phyloP scores from a whole-genome alignment of 1,140 invertebrate species.

The fruit fly (Drosophila melanogaster) region Release_6_plus_ISO1_MT NT_033777.3:22997001-22997500 shows the following conservation, averaged over 20 bases:
- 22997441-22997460: constrained; percentile 41
- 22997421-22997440: constrained; percentile 35
- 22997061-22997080: constrained; percentile 2
- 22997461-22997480: neutral
- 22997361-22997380: neutral
- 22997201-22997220: constrained; percentile 51
- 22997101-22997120: constrained; percentile 9
- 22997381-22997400: neutral
- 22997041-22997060: constrained; percentile 47
- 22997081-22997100: neutral
- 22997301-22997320: constrained; percentile 33
- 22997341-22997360: neutral
- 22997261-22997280: constrained; percentile 20
- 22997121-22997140: constrained; percentile 48
- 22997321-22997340: constrained; percentile 21
- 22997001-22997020: constrained; percentile 14
- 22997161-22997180: neutral
- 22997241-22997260: constrained; percentile 1
- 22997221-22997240: constrained; percentile 28
- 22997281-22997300: constrained; percentile 15
- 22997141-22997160: constrained; percentile 21
- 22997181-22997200: neutral
- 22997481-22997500: constrained; percentile 14
- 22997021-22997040: constrained; percentile 11
- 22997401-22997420: neutral